phyloP scores from a whole-genome alignment of 2,797 vertebrate genomes.

The Fundulus diaphanus region DNA sequence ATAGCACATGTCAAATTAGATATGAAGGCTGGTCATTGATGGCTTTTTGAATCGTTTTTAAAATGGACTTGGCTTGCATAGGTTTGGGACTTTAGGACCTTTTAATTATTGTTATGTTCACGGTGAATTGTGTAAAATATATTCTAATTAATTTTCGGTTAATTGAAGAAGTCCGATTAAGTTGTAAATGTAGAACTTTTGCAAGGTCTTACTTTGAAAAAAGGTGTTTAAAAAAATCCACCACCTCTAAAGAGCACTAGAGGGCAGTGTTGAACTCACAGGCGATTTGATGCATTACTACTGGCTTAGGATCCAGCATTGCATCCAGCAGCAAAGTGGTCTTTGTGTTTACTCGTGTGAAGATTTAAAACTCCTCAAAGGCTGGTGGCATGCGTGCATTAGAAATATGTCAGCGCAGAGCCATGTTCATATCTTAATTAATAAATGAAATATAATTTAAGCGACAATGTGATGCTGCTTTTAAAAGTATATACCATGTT shows the following conservation, averaged over 20 bases:
- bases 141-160: no score
- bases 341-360: conserved; percentile 10
- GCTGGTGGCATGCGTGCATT: neutral
- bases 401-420: conserved; percentile 14
- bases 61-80: neutral
- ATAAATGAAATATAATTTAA: neutral
- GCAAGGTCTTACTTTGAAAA: no score
- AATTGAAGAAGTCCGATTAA: no score
- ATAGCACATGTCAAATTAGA: neutral
- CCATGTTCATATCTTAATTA: conserved; percentile 6
- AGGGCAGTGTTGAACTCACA: conserved; percentile 25
- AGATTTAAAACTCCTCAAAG: conserved; percentile 20
- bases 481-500: no score
- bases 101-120: no score
- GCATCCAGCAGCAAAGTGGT: conserved; percentile 1
- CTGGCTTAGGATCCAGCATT: neutral
- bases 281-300: neutral
- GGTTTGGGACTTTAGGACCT: no score
- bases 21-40: neutral
- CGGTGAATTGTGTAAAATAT: no score
- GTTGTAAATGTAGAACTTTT: no score
- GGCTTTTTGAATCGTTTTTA: no score
- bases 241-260: conserved; percentile 21
- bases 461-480: neutral
- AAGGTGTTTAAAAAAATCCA: no score